These are phyloP conservation scores for Arion vulgaris DNA, from an alignment of 1,140 invertebrate genomes.

Conservation along the genomic window DNA sequence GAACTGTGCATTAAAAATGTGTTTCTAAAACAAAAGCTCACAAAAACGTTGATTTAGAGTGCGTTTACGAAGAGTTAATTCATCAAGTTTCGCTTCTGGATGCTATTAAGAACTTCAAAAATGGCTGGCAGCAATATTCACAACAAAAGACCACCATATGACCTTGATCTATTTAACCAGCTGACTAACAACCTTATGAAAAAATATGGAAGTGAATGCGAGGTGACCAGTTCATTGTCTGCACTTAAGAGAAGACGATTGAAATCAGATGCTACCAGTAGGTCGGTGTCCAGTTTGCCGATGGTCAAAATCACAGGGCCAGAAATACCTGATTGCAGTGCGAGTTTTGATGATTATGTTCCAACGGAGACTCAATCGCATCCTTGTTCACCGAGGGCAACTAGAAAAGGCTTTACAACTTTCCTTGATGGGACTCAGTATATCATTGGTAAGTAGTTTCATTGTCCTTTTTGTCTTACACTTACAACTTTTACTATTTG, in stretches of 20 bases:
- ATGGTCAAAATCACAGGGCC: slow-evolving; percentile 33
- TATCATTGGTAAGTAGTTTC: slow-evolving; percentile 52
- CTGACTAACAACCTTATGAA: slow-evolving; percentile 36
- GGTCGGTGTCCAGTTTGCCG: slow-evolving; percentile 29
- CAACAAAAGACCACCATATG: slow-evolving; percentile 18
- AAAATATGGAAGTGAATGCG: slow-evolving; percentile 21
- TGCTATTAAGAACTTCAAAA: too few species aligned
- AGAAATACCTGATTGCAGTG: not conserved
- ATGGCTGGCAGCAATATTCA: not conserved
- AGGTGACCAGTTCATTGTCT: slow-evolving; percentile 6
- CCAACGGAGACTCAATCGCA: slow-evolving; percentile 45
- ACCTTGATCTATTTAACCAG: slow-evolving; percentile 27
- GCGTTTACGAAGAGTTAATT: too few species aligned
- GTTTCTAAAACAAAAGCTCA: too few species aligned
- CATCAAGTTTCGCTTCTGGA: too few species aligned
- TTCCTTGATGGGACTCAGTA: slow-evolving; percentile 55
- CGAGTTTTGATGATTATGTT: not conserved
- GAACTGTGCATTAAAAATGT: too few species aligned
- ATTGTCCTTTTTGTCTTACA: too few species aligned
- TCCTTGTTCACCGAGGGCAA: slow-evolving; percentile 51
- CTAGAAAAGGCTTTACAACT: slow-evolving; percentile 53
- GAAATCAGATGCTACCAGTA: slow-evolving; percentile 4
- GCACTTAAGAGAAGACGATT: not conserved
- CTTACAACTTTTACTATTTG: too few species aligned
- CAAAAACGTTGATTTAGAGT: too few species aligned